A percentile compares a stretch with the other conserved stretches of the same genome.
Conservation (phyloP, 2,113 vertebrate species). For the Oryzias curvinotus region DNA sequence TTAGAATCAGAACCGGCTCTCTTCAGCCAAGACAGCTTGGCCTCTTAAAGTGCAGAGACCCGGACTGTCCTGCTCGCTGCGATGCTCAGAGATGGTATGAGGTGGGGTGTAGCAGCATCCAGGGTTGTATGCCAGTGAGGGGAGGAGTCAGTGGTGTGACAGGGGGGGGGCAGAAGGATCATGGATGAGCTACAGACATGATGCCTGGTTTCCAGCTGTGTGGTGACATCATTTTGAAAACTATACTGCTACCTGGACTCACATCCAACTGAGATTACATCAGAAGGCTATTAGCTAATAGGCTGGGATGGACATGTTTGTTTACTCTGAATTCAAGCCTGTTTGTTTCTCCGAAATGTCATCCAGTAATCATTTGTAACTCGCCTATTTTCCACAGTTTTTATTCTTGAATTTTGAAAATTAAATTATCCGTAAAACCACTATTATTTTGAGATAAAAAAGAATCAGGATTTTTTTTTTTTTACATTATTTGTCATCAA, state of each 20-base stretch:
- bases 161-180: constrained; percentile 5
- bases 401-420: no score
- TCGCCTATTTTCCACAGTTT: no score
- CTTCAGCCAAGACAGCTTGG: constrained; percentile 22
- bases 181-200: constrained; percentile 14
- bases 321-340: constrained; percentile 1
- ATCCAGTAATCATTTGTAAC: no score
- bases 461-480: no score
- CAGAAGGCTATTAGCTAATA: constrained; percentile 2
- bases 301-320: constrained; percentile 4
- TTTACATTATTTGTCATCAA: no score
- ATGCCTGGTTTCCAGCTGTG: constrained; percentile 20
- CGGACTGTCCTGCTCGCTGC: not conserved
- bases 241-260: constrained; percentile 27
- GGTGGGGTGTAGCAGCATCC: constrained; percentile 37
- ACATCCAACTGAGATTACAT: constrained; percentile 10
- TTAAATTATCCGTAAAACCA: no score
- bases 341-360: not conserved
- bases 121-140: not conserved
- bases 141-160: constrained; percentile 49
- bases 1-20: constrained; percentile 2
- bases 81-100: constrained; percentile 44
- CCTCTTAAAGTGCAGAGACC: not conserved
- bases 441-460: no score
- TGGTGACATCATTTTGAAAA: constrained; percentile 33